phyloP scores from a whole-genome alignment of 2,113 vertebrate genomes.

The Trichomycterus rosablanca region DNA sequence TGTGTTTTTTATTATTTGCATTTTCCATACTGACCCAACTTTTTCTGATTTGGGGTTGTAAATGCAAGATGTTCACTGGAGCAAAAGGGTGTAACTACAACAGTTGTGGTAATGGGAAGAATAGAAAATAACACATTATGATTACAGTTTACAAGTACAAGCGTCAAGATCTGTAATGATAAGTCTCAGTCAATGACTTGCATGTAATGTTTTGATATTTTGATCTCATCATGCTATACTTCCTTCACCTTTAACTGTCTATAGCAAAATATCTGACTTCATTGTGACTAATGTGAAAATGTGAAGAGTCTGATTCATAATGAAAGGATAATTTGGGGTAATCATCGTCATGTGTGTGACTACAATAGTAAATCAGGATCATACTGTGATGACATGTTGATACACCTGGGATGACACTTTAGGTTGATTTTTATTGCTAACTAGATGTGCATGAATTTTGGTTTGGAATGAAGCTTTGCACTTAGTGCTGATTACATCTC shows the following conservation, averaged over 20 bases:
- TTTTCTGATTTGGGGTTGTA: too few species aligned
- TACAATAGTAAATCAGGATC: conserved; percentile 29
- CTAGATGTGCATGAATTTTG: conserved; percentile 17
- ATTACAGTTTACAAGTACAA: too few species aligned
- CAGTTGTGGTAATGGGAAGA: too few species aligned
- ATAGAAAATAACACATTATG: too few species aligned
- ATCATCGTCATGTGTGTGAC: conserved; percentile 18
- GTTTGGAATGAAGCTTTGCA: conserved; percentile 18
- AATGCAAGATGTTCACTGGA: too few species aligned
- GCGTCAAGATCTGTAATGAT: not conserved
- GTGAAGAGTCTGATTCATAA: conserved; percentile 7
- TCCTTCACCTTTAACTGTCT: not conserved
- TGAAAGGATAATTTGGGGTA: not conserved
- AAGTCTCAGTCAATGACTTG: not conserved
- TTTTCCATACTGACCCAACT: too few species aligned
- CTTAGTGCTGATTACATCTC: conserved; percentile 32
- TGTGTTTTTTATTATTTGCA: too few species aligned
- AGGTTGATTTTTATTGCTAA: conserved; percentile 27
- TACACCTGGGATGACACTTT: conserved; percentile 3
- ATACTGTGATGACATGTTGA: conserved; percentile 9
- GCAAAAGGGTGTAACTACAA: too few species aligned
- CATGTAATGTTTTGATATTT: conserved; percentile 1
- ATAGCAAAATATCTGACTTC: conserved; percentile 12
- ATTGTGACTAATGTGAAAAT: not conserved
- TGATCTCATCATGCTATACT: not conserved